Conservation (phyloP, 2,888 invertebrate genomes). For the Latrodectus hesperus region DNA sequence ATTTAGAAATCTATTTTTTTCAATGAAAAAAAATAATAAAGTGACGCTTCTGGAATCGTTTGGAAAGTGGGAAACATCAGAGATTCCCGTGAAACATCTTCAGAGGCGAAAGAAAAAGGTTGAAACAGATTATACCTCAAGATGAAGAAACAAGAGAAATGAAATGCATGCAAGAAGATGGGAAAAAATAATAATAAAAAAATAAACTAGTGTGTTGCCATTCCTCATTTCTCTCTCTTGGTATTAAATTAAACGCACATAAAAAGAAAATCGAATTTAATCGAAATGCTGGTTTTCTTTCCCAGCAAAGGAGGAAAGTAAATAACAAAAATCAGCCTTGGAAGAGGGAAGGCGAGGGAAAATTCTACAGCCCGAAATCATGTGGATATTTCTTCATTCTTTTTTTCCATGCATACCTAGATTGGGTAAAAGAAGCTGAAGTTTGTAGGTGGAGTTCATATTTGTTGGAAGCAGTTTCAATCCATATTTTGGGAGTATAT, state of each 20-base stretch:
- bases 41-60: too few relatives aligned
- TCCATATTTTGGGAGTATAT: not conserved
- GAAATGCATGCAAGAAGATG: not conserved
- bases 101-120: not conserved
- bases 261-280: slow-evolving; percentile 57
- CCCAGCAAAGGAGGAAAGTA: not conserved
- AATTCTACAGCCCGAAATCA: too few relatives aligned
- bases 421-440: not conserved
- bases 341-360: not conserved
- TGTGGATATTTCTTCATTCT: too few relatives aligned
- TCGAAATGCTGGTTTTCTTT: slow-evolving; percentile 32
- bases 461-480: slow-evolving; percentile 3
- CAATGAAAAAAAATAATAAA: too few relatives aligned
- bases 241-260: slow-evolving; percentile 50
- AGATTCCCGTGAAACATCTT: not conserved
- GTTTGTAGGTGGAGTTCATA: not conserved
- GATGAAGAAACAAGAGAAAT: not conserved
- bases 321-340: not conserved
- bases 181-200: slow-evolving; percentile 3
- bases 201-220: slow-evolving; percentile 16
- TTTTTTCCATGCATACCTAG: not conserved
- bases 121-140: slow-evolving; percentile 22
- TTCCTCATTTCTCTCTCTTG: slow-evolving; percentile 28
- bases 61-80: too few relatives aligned
- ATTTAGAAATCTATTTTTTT: too few relatives aligned